Conservation (phyloP, 1,140 invertebrate species). For the Phymastichus coffea region DNA sequence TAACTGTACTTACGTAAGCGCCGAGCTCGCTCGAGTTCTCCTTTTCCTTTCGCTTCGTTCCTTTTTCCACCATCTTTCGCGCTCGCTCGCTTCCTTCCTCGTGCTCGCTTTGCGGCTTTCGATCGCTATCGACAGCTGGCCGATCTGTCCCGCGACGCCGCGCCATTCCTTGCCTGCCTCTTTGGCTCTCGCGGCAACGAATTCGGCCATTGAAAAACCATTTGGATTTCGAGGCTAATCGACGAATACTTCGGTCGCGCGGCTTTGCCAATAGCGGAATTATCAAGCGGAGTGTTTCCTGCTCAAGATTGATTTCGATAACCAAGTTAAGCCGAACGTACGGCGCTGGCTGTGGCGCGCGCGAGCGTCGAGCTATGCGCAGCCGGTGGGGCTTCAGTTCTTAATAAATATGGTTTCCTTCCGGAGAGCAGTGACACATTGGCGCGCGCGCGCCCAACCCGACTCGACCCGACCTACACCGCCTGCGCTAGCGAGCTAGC, state of each 20-base stretch:
- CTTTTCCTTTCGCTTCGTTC: background rate
- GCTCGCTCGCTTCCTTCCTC: background rate
- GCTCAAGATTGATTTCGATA: constrained; percentile 28
- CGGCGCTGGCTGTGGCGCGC: background rate
- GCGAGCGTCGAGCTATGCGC: background rate
- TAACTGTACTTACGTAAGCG: too few species aligned
- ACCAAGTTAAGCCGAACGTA: constrained; percentile 21
- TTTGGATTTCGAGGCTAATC: too few species aligned
- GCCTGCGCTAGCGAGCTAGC: background rate
- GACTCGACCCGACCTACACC: background rate
- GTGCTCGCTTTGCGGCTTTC: background rate
- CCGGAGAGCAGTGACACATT: constrained; percentile 27
- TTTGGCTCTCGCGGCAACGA: background rate
- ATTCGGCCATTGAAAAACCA: too few species aligned
- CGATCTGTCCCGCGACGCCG: background rate
- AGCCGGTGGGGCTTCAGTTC: constrained; percentile 36
- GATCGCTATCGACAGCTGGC: background rate
- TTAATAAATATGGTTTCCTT: constrained; percentile 41
- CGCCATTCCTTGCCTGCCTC: background rate
- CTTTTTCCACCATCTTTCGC: background rate
- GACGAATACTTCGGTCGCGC: too few species aligned
- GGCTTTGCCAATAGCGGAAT: constrained; percentile 9
- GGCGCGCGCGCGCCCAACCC: constrained; percentile 16
- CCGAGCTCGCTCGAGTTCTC: background rate
- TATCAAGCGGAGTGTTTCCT: constrained; percentile 17